Percentiles rank a stretch among this genome's conserved stretches.
Conservation (phyloP, 2,113 vertebrate genomes). For the Platanista minor region DNA sequence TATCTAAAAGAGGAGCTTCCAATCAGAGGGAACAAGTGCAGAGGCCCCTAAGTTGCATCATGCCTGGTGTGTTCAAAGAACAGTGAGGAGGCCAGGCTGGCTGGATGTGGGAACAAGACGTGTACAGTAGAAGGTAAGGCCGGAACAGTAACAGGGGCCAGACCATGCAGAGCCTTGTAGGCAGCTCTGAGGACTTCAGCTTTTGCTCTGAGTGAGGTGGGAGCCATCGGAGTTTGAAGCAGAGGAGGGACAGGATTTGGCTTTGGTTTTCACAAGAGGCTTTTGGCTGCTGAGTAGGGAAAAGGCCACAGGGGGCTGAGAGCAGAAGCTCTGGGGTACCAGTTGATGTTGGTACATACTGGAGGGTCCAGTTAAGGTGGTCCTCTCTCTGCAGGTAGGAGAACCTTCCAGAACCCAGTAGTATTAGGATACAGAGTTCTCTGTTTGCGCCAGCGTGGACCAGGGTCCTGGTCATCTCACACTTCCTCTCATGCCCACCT, state of each 20-base stretch:
- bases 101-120: not conserved
- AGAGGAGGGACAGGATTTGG: not conserved
- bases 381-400: not conserved
- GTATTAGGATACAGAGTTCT: not conserved
- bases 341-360: not conserved
- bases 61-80: not conserved
- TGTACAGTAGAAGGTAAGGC: rapidly evolving
- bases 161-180: rapidly evolving
- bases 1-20: not conserved
- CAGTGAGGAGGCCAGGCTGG: not conserved
- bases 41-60: not conserved
- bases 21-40: not conserved
- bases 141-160: not conserved
- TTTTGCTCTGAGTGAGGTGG: not conserved
- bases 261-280: not conserved
- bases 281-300: not conserved
- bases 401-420: not conserved
- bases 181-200: not conserved
- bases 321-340: not conserved
- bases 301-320: too few species aligned
- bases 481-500: not conserved
- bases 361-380: not conserved
- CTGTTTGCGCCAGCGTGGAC: not conserved
- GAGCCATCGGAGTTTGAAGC: not conserved
- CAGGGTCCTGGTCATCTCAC: not conserved